Evolutionary conservation across 2,113 vertebrate species (phyloP), one percentile per base, ranked within the genome.

Genomic region (Coracopsis vasa): DNA sequence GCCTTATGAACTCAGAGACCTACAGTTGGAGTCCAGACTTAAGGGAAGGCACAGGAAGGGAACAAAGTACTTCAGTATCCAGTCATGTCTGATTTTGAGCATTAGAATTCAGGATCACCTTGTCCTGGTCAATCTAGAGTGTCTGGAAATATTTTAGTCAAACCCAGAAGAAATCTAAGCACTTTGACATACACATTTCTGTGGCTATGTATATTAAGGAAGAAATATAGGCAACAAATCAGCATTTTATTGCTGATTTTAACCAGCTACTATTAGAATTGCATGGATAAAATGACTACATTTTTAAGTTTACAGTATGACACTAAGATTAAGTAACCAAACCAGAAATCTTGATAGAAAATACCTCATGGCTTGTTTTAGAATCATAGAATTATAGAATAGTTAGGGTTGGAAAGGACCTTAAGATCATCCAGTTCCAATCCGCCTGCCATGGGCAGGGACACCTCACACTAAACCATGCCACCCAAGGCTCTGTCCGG

Each of bases 341-440:
- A 65, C 23, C 3, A 44, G 33, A 78, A 51, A 24, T 16, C 24
- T 33, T 67, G 33, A 17, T 27, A 66, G 72, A 51, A 61, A 66
- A 35, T 50, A 35, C 9, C 7, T 31, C 0, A 0, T 42, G 62
- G 7, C 31, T 71, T 42, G 1, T 37, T n/a, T n/a, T n/a, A n/a
- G n/a, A n/a, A n/a, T n/a, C n/a, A n/a, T n/a, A n/a, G n/a, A n/a
- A n/a, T n/a, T n/a, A n/a, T n/a, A n/a, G n/a, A n/a, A n/a, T n/a
- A n/a, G n/a, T n/a, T n/a, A n/a, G n/a, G n/a, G n/a, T n/a, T n/a
- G n/a, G n/a, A n/a, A n/a, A n/a, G n/a, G n/a, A n/a, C n/a, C n/a
- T n/a, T n/a, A n/a, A n/a, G n/a, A n/a, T n/a, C n/a, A n/a, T n/a
- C n/a, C n/a, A n/a, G n/a, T n/a, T n/a, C n/a, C n/a, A n/a, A n/a